Base-by-base conservation (phyloP, 2,888 invertebrate species). In the Lithodes maja region DNA sequence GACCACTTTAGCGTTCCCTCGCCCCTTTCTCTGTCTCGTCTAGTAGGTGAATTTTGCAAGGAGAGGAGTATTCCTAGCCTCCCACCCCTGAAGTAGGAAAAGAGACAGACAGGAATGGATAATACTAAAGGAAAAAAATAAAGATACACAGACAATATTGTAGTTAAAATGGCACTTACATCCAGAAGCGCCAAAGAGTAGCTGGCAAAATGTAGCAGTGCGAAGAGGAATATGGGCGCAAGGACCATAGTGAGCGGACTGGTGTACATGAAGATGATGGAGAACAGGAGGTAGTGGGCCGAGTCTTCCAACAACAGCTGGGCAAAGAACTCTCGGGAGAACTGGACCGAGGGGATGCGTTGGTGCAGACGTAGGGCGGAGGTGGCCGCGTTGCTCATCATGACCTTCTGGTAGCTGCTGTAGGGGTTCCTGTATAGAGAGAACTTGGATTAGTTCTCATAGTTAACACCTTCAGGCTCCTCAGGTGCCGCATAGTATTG, bases 361-460 rank as follows among this genome's bases (percentile, higher is more conserved):
- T 99, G 99, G 94, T 99, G 99, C 92, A 99, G 95, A 89, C 99
- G 95, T 84, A 99, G 95, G 0, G 99, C 99, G 93, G 98, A 99
- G 2, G 98, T 98, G 3, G 99, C 99, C 15, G 98, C 99, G 95
- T 97, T 98, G 85, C 97, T 97, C 92, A 99, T 95, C 92, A 99
- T 94, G 17, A 98, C 98, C 94, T 98, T 98, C 94, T 97, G 97
- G 94, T 98, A 99, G 80, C 96, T 92, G 83, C 88, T 88, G 55
- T 85, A 77, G 9, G 92, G 85, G 77, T 91, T 87, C 53, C 90
- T 92, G 90, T 55, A n/a, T 12, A 71, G 71, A 17, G 3, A 71
- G 17, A 71, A 17, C 5, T 17, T n/a, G 33, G 33, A 33, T 33
- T 33, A 33, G 33, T 33, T 33, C 33, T 33, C 33, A 33, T 33